These are phyloP conservation scores for Meghimatium bilineatum DNA, from an alignment of 2,888 invertebrate species.

Conservation along the genomic window DNA sequence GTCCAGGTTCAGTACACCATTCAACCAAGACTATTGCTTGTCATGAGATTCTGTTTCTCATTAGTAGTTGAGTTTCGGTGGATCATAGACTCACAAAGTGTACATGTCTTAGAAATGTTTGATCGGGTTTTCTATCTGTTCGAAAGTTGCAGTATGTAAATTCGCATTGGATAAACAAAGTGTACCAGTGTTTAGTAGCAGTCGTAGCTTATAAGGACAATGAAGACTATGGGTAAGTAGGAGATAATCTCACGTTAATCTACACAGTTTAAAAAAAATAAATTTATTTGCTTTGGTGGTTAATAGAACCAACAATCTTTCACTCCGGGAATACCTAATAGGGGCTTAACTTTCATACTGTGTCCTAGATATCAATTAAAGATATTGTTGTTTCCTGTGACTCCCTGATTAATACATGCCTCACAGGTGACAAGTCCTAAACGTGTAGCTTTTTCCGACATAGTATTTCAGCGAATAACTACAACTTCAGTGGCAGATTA, in stretches of 20 bases:
- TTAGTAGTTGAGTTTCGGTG: neutral
- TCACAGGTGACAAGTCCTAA: too few species aligned
- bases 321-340: too few species aligned
- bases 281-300: too few species aligned
- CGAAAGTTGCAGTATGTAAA: neutral
- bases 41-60: neutral
- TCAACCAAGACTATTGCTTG: neutral
- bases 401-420: too few species aligned
- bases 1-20: neutral
- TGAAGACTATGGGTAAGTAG: constrained; percentile 9
- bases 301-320: too few species aligned
- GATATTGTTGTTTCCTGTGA: too few species aligned
- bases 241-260: neutral
- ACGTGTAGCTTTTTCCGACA: too few species aligned
- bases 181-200: neutral
- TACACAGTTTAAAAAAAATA: too few species aligned
- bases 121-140: neutral
- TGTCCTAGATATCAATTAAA: too few species aligned
- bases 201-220: neutral
- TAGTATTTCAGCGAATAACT: too few species aligned
- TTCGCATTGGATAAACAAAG: neutral
- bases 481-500: too few species aligned
- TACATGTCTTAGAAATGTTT: neutral
- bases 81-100: neutral
- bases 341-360: neutral